A percentile compares a stretch with the other conserved stretches of the same genome.
Evolutionary conservation across 1,140 invertebrate species (phyloP).

Genomic region (Hydropsyche tenuis): DNA sequence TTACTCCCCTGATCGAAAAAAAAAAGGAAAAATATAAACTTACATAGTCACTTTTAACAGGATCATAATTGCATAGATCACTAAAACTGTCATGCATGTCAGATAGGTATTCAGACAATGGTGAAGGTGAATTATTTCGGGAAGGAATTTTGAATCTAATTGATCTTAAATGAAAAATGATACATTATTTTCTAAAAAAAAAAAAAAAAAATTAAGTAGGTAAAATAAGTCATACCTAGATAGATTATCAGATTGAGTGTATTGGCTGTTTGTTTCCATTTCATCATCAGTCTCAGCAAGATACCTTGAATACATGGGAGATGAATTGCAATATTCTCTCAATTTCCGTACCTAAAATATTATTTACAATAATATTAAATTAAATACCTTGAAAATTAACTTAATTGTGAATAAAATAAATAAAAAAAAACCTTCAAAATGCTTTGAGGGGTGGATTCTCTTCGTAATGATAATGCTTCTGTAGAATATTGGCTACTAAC

Average conservation of each 20-base stretch:
- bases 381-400: too few species aligned
- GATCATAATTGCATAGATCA: slow-evolving; percentile 18
- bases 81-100: slow-evolving; percentile 41
- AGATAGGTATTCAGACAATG: slow-evolving; percentile 33
- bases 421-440: slow-evolving; percentile 56
- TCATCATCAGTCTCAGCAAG: slow-evolving; percentile 57
- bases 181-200: not conserved
- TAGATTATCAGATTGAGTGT: slow-evolving; percentile 53
- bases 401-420: not conserved
- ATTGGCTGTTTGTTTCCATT: slow-evolving; percentile 56
- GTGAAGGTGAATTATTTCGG: slow-evolving; percentile 35
- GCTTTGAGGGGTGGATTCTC: slow-evolving; percentile 57
- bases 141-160: slow-evolving; percentile 48
- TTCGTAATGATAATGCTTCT: slow-evolving; percentile 35
- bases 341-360: slow-evolving; percentile 46
- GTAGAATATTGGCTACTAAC: slow-evolving; percentile 48
- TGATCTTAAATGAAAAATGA: slow-evolving; percentile 37
- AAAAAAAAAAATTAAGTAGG: not conserved
- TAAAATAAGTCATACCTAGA: slow-evolving; percentile 38
- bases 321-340: slow-evolving; percentile 49
- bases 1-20: not conserved
- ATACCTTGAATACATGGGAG: slow-evolving; percentile 54
- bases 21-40: not conserved
- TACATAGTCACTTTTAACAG: not conserved
- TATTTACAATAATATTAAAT: not conserved